Base-by-base conservation (phyloP, 2,888 invertebrate species). In the Perizoma affinitatum region DNA sequence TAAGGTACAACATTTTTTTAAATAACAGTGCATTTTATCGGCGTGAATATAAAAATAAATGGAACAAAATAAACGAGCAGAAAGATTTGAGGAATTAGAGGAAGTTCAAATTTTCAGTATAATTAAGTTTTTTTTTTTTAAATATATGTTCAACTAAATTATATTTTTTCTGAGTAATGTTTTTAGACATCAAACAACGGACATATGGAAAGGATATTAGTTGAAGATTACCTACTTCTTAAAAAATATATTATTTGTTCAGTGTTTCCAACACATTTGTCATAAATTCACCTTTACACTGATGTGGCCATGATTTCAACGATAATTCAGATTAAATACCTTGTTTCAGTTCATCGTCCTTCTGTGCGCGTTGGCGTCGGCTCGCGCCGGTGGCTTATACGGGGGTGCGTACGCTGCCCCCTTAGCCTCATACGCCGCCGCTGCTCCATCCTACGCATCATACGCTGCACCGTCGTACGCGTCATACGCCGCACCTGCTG, bases 281-380 rank as follows among this genome's bases (percentile, higher is more conserved):
- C 6, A 38, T 38, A 3, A 38, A 5, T 5, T 6, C 38, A 5
- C 6, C 6, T 38, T 38, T 38, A 38, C 7, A 38, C 4, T 38
- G 7, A 38, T 7, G 4, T 38, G 38, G 5, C 4, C n/a, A 48
- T 11, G 22, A 7, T 10, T 52, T 8, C 47, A n/a, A 38, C 43
- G 44, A 36, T 52, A 33, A 42, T 60, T 66, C 65, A 36, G 57
- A 62, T 54, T 70, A 66, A 55, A 57, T 48, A 47, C 33, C n/a
- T 67, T 68, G 57, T 84, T 82, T 34, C 84, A 87, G 93, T 84
- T 94, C 71, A 74, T 94, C 75, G 83, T 93, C 61, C 82, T 95
- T 71, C 88, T 91, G 80, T 90, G 94, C 75, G 83, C 91, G 67
- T 84, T 94, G 81, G 94, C 93, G 58, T 87, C 89, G 52, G 93